Conservation (phyloP, 1,140 invertebrate species). For the Cotesia vestalis region DNA sequence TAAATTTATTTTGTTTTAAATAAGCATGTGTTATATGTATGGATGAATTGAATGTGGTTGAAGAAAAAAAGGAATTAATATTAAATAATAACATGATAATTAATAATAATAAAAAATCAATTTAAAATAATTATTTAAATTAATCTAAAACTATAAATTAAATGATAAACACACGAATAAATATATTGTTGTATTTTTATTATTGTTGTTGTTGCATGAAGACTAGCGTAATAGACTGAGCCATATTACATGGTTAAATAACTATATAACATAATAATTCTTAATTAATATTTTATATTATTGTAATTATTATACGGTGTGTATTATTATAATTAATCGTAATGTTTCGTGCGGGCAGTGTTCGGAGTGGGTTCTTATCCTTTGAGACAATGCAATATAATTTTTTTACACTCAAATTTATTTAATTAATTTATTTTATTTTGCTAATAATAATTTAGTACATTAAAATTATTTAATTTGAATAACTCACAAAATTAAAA, state of each 20-base stretch:
- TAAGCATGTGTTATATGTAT: slow-evolving; percentile 27
- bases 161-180: slow-evolving; percentile 52
- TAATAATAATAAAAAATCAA: slow-evolving; percentile 30
- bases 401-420: slow-evolving; percentile 14
- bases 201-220: slow-evolving; percentile 63
- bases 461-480: not conserved
- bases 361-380: slow-evolving; percentile 51
- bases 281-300: slow-evolving; percentile 58
- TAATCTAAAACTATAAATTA: slow-evolving; percentile 42
- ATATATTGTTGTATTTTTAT: slow-evolving; percentile 64
- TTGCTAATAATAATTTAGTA: not conserved
- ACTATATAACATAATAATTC: slow-evolving; percentile 60
- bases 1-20: slow-evolving; percentile 16
- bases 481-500: not conserved
- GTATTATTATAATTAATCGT: slow-evolving; percentile 59
- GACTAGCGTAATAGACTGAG: slow-evolving; percentile 63
- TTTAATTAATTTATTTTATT: slow-evolving; percentile 9
- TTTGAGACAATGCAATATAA: slow-evolving; percentile 40
- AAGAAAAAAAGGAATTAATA: slow-evolving; percentile 36
- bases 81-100: slow-evolving; percentile 33
- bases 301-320: slow-evolving; percentile 60
- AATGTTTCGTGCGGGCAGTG: slow-evolving; percentile 57
- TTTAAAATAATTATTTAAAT: slow-evolving; percentile 31
- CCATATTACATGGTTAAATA: slow-evolving; percentile 59
- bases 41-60: not conserved